These are phyloP conservation scores for Microplitis mediator DNA, from an alignment of 1,140 invertebrate genomes.

Conservation along the genomic window DNA sequence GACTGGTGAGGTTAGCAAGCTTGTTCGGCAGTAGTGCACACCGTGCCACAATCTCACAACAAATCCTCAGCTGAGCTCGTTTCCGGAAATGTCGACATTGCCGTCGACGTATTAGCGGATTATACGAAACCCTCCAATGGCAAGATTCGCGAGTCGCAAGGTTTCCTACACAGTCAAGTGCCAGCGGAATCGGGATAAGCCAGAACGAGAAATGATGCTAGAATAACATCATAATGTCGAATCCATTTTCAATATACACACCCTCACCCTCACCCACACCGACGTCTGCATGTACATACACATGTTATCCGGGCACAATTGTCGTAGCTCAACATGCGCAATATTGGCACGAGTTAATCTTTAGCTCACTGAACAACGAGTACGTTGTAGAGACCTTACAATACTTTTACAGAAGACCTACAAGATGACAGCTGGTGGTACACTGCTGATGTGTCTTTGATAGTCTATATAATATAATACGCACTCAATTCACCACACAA, in stretches of 20 bases:
- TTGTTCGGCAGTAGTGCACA: slow-evolving; percentile 1
- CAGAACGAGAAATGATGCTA: neutral
- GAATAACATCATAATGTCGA: neutral
- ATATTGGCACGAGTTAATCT: slow-evolving; percentile 44
- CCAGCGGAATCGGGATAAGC: neutral
- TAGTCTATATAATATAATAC: neutral
- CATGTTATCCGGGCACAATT: neutral
- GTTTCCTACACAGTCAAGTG: neutral
- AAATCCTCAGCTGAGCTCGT: neutral
- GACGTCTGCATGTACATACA: neutral
- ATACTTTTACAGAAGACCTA: slow-evolving; percentile 50
- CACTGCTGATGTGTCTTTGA: neutral
- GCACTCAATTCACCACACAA: neutral
- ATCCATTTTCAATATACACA: slow-evolving; percentile 11
- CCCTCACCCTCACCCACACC: neutral
- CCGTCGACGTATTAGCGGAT: slow-evolving; percentile 31
- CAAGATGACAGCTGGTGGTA: slow-evolving; percentile 31
- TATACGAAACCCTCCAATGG: slow-evolving; percentile 18
- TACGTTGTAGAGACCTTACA: slow-evolving; percentile 45
- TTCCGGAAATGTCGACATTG: slow-evolving; percentile 30
- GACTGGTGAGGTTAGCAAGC: neutral
- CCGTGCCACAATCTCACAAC: neutral
- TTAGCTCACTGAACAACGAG: slow-evolving; percentile 1
- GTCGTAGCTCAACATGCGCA: slow-evolving; percentile 31
- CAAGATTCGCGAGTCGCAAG: neutral